Base-by-base conservation (phyloP, 2,888 invertebrate genomes). In the Dendrolimus pini region DNA sequence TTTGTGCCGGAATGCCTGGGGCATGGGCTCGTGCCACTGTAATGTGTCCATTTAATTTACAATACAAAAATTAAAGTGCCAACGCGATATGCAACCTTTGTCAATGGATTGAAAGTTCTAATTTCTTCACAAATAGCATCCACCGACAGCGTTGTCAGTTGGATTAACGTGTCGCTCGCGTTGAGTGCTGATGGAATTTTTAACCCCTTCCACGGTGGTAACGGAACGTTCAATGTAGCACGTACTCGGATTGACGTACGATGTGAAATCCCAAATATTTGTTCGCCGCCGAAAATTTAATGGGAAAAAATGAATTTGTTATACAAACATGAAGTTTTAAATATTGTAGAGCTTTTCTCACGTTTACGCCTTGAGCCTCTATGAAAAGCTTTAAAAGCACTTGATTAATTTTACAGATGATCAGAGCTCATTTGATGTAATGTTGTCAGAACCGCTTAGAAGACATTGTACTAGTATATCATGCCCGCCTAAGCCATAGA, bases 21-120 rank as follows among this genome's bases (percentile, higher is more conserved):
- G 83, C 82, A 47, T 47, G 9, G 68, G 62, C 64, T 64, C 65
- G 59, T 65, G 63, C 71, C 69, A 70, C 72, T 67, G 78, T 81
- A 77, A 85, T 81, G 77, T 82, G 80, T 82, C 81, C 82, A 85
- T 87, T 85, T 83, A 82, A 87, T 85, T 83, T 78, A 77, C 78
- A 72, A 74, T 73, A 74, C 69, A 65, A 69, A 78, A 77, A 78
- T 77, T 71, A 69, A 66, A 74, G 70, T 68, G 70, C 64, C 57
- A 63, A 59, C 42, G 59, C 65, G 63, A 72, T 68, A 67, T 60
- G 57, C 59, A 64, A 66, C 70, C 78, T 71, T 79, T 74, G 78
- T 69, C 66, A 69, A 68, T 68, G 65, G 63, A 61, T 58, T 62
- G 61, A 64, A 68, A 66, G 66, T 63, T 68, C 64, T 71, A 73